A percentile compares a stretch with the other conserved stretches of the same genome.
Evolutionary conservation across 2,113 vertebrate genomes (phyloP).

Genomic region (Clarias magur): DNA sequence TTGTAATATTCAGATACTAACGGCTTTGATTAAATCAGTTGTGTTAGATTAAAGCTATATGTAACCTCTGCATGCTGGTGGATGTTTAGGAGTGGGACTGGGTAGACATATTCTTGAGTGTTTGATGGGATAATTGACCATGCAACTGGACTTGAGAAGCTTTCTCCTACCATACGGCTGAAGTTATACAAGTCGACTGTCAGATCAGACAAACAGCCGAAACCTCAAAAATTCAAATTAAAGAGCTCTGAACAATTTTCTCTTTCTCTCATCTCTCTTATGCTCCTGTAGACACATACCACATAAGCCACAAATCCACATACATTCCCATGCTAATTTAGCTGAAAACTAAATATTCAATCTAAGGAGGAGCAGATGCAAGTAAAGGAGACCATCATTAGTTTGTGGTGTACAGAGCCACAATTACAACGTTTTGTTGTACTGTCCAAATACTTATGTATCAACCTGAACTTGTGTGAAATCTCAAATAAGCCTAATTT

Average conservation of each 20-base stretch:
- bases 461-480: conserved; percentile 28
- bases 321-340: conserved; percentile 26
- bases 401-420: no score
- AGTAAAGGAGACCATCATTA: no score
- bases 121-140: conserved; percentile 12
- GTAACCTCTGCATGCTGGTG: conserved; percentile 9
- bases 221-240: conserved; percentile 61
- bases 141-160: conserved; percentile 12
- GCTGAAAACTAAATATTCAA: no score
- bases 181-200: conserved; percentile 46
- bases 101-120: not conserved
- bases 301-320: conserved; percentile 30
- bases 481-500: conserved; percentile 42
- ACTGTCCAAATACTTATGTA: no score
- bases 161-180: conserved; percentile 34
- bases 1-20: not conserved
- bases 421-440: no score
- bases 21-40: not conserved
- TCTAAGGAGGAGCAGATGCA: no score
- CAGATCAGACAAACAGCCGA: conserved; percentile 50
- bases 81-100: not conserved
- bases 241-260: not conserved
- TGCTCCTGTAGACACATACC: conserved; percentile 27
- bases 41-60: conserved; percentile 3
- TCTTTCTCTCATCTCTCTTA: conserved; percentile 21